Conservation (phyloP, 2,113 vertebrate genomes). For the Cheirogaleus medius region DNA sequence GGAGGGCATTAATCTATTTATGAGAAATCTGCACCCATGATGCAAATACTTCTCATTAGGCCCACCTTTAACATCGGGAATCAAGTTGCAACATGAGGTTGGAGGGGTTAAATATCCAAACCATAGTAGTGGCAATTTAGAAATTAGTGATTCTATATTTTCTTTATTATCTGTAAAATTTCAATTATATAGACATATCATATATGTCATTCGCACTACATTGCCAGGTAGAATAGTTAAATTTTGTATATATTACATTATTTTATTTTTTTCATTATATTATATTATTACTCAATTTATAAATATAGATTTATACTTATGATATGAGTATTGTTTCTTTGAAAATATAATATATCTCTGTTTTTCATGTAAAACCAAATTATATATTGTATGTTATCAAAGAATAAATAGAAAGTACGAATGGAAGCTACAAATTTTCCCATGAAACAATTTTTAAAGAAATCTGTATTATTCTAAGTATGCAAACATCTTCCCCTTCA, state of each 20-base stretch:
- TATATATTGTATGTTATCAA: not conserved
- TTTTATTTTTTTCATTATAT: not conserved
- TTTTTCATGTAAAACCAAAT: not conserved
- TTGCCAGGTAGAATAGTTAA: not conserved
- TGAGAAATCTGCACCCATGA: too few species aligned
- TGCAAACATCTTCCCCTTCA: not conserved
- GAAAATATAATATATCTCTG: not conserved
- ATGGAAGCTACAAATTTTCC: not conserved
- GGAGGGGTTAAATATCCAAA: too few species aligned
- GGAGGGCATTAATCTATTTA: too few species aligned
- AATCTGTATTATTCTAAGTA: not conserved
- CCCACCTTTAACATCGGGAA: too few species aligned
- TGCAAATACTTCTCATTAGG: too few species aligned
- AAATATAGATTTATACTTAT: not conserved
- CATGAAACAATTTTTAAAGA: not conserved
- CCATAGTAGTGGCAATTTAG: not conserved
- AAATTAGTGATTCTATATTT: not conserved
- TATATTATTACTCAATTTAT: not conserved
- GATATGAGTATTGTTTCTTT: not conserved
- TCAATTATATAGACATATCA: not conserved
- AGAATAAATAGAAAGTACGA: not conserved
- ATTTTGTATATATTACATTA: not conserved
- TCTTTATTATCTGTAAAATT: not conserved
- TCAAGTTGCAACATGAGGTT: too few species aligned
- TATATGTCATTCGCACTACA: not conserved